Percentiles rank a stretch among this genome's conserved stretches.
Evolutionary conservation across 2,113 vertebrate genomes (phyloP).

Genomic region (Mesitornis unicolor): DNA sequence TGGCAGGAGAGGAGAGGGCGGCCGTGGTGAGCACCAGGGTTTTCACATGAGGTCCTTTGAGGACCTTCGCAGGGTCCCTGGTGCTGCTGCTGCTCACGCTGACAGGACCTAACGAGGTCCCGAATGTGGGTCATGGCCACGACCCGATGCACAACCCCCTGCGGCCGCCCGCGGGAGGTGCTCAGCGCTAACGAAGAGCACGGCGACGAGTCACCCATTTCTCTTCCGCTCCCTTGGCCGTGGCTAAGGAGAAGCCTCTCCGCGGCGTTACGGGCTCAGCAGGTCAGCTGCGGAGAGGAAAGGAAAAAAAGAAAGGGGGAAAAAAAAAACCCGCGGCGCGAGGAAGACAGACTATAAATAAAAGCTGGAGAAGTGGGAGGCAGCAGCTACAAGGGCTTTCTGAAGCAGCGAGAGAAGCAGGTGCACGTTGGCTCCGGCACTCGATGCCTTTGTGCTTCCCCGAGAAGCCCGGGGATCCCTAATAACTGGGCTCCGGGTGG

Average conservation of each 20-base stretch:
- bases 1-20: background rate
- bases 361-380: slow-evolving; percentile 59
- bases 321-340: background rate
- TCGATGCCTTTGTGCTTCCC: slow-evolving; percentile 8
- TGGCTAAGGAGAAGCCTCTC: background rate
- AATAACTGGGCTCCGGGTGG: background rate
- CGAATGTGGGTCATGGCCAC: background rate
- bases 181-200: fast-evolving
- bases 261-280: background rate
- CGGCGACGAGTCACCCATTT: fast-evolving
- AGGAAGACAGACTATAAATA: slow-evolving; percentile 68
- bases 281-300: slow-evolving; percentile 9
- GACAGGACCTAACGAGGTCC: background rate
- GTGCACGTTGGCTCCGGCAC: background rate
- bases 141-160: background rate
- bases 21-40: fast-evolving
- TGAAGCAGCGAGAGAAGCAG: slow-evolving; percentile 53
- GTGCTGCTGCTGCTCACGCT: too few relatives aligned
- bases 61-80: too few relatives aligned
- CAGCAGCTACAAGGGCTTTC: slow-evolving; percentile 51
- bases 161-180: fast-evolving
- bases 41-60: too few relatives aligned
- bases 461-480: slow-evolving; percentile 29
- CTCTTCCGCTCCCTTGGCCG: background rate
- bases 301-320: background rate